Conservation (phyloP, 2,888 invertebrate genomes). For the Aricia artaxerxes region DNA sequence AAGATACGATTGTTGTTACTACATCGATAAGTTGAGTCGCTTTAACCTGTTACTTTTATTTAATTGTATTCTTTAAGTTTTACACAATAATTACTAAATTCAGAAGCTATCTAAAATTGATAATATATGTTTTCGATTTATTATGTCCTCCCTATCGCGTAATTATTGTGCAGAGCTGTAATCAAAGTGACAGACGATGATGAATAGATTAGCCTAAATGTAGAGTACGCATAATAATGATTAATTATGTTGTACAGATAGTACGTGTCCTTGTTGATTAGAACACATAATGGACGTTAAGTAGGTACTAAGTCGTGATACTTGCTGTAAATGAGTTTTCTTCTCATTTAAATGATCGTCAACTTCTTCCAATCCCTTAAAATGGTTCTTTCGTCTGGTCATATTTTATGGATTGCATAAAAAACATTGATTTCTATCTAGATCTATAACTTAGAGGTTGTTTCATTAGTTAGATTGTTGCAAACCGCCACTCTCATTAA, state of each 20-base stretch:
- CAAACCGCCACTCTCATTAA: not conserved
- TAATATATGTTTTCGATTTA: not conserved
- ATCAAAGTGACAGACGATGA: conserved; percentile 3
- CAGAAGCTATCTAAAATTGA: not conserved
- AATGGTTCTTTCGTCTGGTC: not conserved
- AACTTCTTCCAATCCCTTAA: not conserved
- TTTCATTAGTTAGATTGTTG: not conserved
- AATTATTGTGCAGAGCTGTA: not conserved
- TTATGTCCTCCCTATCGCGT: not conserved
- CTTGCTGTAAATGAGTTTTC: not conserved
- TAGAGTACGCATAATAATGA: conserved; percentile 10
- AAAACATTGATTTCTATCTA: no score
- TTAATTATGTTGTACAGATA: conserved; percentile 6
- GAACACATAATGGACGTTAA: not conserved
- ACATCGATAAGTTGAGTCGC: not conserved
- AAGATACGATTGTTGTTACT: not conserved
- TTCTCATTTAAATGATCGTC: not conserved
- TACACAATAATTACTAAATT: not conserved
- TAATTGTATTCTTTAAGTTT: not conserved
- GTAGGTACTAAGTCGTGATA: not conserved
- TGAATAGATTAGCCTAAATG: conserved; percentile 19
- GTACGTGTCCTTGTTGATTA: conserved; percentile 14
- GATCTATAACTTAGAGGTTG: no score
- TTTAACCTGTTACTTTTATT: not conserved
- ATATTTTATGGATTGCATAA: not conserved